Conservation (phyloP, 2,888 invertebrate species). For the Drosophila mercatorum region DNA sequence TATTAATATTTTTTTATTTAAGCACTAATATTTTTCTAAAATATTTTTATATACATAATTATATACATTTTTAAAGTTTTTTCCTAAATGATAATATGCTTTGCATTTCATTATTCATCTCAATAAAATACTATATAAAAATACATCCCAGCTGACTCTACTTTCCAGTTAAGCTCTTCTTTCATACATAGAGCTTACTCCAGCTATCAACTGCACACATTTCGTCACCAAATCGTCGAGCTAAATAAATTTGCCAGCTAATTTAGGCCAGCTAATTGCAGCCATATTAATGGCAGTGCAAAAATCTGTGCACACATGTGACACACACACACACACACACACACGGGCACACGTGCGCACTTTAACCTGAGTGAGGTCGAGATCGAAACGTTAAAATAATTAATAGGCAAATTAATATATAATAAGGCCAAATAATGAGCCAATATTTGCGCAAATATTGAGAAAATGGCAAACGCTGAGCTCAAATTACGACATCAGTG, state of each 20-base stretch:
- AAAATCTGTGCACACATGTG: slow-evolving; percentile 22
- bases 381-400: slow-evolving; percentile 55
- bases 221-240: background rate
- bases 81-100: background rate
- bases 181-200: background rate
- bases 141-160: background rate
- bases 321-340: slow-evolving; percentile 21
- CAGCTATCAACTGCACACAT: no score
- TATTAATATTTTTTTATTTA: no score
- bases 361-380: slow-evolving; percentile 12
- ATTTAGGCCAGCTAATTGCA: slow-evolving; percentile 43
- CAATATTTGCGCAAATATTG: slow-evolving; percentile 70
- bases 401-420: slow-evolving; percentile 74
- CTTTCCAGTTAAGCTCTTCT: background rate
- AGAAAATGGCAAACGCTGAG: slow-evolving; percentile 44
- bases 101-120: no score
- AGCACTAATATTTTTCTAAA: background rate
- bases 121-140: no score
- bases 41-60: no score
- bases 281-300: slow-evolving; percentile 39
- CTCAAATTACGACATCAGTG: slow-evolving; percentile 56
- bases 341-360: slow-evolving; percentile 31
- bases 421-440: slow-evolving; percentile 71
- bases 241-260: slow-evolving; percentile 15
- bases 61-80: background rate